Conservation (phyloP, 2,113 vertebrate genomes). For the Peucedramus taeniatus region DNA sequence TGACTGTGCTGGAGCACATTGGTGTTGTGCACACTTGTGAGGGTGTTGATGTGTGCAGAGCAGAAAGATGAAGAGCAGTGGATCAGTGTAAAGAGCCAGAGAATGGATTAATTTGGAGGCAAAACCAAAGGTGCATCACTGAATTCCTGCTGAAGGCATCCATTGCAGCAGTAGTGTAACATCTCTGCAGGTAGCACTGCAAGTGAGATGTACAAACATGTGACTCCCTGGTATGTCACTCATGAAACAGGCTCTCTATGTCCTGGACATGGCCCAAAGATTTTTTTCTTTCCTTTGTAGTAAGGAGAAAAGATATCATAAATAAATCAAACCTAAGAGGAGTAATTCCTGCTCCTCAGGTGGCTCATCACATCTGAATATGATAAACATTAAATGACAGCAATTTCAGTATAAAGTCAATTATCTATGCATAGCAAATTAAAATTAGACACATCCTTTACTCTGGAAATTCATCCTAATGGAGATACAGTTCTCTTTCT, state of each 20-base stretch:
- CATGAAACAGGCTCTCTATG: rapidly evolving
- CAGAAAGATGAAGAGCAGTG: background rate
- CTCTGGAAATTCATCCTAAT: background rate
- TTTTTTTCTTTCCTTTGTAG: background rate
- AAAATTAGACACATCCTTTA: conserved; percentile 42
- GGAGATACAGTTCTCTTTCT: background rate
- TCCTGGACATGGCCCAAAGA: background rate
- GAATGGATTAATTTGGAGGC: background rate
- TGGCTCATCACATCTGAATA: background rate
- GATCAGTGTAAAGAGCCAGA: background rate
- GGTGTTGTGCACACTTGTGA: background rate
- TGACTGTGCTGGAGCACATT: background rate
- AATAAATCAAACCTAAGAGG: background rate
- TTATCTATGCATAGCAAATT: conserved; percentile 43
- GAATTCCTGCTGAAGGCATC: background rate
- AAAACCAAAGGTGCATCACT: background rate
- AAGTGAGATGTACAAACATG: background rate
- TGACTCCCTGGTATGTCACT: background rate
- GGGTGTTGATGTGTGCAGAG: background rate
- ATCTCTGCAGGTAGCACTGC: background rate
- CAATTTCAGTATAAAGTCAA: conserved; percentile 49
- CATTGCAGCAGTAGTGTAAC: background rate
- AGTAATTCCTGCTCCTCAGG: background rate
- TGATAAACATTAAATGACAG: background rate
- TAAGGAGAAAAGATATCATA: background rate